phyloP scores from a whole-genome alignment of 2,888 invertebrate species.

The Brachynemurus nebulosus region DNA sequence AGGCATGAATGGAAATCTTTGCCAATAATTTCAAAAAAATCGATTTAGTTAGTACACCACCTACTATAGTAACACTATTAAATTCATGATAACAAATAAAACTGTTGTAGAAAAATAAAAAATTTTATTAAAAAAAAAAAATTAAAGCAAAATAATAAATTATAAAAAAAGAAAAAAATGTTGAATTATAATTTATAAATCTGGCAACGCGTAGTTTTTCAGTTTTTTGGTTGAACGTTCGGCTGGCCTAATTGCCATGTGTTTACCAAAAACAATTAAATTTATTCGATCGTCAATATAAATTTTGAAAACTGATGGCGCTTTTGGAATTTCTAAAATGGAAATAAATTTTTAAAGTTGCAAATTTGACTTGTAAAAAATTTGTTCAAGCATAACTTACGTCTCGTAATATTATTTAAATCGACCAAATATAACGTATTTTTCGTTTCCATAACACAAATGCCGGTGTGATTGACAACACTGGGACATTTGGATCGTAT shows the following conservation, averaged over 20 bases:
- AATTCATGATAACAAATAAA: no score
- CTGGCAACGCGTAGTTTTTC: conserved; percentile 46
- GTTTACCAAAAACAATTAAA: conserved; percentile 62
- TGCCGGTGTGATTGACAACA: conserved; percentile 46
- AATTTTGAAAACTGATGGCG: conserved; percentile 54
- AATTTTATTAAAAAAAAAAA: no score
- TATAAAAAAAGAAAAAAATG: no score
- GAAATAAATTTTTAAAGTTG: not conserved
- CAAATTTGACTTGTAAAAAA: conserved; percentile 15
- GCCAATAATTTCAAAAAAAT: no score
- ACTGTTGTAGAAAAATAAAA: no score
- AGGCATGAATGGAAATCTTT: no score
- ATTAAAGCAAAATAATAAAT: no score
- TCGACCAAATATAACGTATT: conserved; percentile 54
- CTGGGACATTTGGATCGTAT: conserved; percentile 50
- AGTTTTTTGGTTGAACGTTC: conserved; percentile 64
- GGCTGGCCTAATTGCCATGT: conserved; percentile 52
- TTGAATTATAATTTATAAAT: conserved; percentile 34
- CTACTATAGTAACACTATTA: no score
- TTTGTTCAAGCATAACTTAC: conserved; percentile 27
- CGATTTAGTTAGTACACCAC: no score
- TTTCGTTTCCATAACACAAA: conserved; percentile 60
- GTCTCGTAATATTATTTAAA: conserved; percentile 44
- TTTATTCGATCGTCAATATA: conserved; percentile 37
- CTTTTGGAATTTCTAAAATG: conserved; percentile 58